Evolutionary conservation across 2,888 invertebrate genomes (phyloP).

Genomic region (Melanostoma scalare): DNA sequence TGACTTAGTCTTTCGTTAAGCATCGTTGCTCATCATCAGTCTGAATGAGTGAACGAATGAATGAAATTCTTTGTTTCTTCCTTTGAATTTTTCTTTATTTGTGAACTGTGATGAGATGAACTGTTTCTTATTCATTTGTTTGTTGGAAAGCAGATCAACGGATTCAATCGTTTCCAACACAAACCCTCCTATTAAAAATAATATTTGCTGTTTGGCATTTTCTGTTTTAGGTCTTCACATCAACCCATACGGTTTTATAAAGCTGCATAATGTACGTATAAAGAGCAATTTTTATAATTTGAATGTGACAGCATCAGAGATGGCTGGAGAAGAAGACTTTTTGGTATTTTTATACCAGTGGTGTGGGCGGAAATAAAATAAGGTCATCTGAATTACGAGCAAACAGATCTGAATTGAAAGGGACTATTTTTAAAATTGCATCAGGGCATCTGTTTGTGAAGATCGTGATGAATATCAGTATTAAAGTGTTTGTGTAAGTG

Average conservation of each 20-base stretch:
- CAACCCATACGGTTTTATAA: neutral
- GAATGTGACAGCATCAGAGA: constrained; percentile 22
- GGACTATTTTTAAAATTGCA: constrained; percentile 18
- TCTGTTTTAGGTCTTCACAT: constrained; percentile 39
- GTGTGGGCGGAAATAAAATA: constrained; percentile 24
- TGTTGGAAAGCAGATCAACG: constrained; percentile 27
- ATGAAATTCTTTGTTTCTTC: constrained; percentile 64
- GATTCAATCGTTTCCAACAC: constrained; percentile 40
- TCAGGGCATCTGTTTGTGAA: constrained; percentile 23
- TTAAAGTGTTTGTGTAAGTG: constrained; percentile 41
- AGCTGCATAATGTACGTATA: too few species aligned
- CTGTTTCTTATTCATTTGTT: constrained; percentile 13
- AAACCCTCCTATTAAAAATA: constrained; percentile 13
- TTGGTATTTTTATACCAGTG: constrained; percentile 34
- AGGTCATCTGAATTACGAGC: constrained; percentile 45
- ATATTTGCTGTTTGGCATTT: constrained; percentile 38
- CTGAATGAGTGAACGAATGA: constrained; percentile 43
- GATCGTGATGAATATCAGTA: constrained; percentile 33
- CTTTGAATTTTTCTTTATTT: constrained; percentile 19
- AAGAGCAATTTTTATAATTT: constrained; percentile 2
- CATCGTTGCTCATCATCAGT: constrained; percentile 23
- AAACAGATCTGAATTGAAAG: constrained; percentile 16
- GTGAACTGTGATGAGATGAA: neutral
- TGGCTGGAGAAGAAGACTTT: constrained; percentile 26
- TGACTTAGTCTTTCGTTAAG: constrained; percentile 5